Conservation (phyloP, 23 tunicate genomes). For the Ciona savignyi region DNA sequence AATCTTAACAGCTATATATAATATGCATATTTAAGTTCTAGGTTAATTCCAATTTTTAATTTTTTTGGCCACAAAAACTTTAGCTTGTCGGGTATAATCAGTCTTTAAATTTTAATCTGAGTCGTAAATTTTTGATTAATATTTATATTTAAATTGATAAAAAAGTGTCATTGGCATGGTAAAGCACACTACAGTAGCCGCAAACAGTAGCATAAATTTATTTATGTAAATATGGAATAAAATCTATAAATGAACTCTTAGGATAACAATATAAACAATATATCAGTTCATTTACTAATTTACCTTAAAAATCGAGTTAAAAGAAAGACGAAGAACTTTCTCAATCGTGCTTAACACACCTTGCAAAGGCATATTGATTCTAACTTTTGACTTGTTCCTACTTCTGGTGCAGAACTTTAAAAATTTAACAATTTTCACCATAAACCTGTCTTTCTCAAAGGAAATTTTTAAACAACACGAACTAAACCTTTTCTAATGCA, state of each 20-base stretch:
- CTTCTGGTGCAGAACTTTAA: too few species aligned
- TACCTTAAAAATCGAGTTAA: slow-evolving; percentile 11
- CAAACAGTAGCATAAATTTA: too few species aligned
- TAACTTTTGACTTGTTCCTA: too few species aligned
- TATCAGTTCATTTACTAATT: background rate
- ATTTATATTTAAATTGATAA: background rate
- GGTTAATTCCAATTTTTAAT: too few species aligned
- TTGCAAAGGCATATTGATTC: slow-evolving; percentile 23
- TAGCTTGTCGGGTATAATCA: background rate
- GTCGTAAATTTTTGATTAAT: too few species aligned
- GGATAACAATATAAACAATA: background rate
- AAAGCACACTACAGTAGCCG: background rate
- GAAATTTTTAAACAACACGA: too few species aligned
- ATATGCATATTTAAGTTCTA: background rate
- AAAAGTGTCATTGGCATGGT: too few species aligned
- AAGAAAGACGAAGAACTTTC: slow-evolving; percentile 21
- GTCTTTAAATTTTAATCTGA: too few species aligned
- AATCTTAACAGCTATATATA: background rate
- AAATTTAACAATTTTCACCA: background rate
- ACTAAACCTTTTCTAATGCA: too few species aligned
- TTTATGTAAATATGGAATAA: too few species aligned
- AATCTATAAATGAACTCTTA: background rate
- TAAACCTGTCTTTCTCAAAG: background rate
- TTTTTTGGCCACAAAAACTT: background rate
- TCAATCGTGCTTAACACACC: slow-evolving; percentile 43